Base-by-base conservation (phyloP, 2,797 vertebrate genomes). In the Premnoplex brunnescens region DNA sequence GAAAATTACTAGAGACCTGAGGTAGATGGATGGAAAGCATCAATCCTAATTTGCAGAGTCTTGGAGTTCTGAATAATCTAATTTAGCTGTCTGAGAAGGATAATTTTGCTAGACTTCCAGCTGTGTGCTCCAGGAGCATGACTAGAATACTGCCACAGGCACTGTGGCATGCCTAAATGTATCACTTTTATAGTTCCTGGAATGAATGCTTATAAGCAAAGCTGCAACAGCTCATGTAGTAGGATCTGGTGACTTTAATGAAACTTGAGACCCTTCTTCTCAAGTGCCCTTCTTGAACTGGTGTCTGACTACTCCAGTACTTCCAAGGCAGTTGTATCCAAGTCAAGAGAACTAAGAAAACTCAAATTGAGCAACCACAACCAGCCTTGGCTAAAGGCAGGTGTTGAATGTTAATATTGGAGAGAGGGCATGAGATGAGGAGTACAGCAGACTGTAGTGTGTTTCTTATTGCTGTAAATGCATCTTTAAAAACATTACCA, bases 121-220 rank as follows among this genome's bases (percentile, higher is more conserved):
- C 7, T 71, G 44, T 60, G 37, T 71, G 63, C 41, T 95, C 37
- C 41, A 76, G 67, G 32, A 85, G 32, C 68, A 52, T 51, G 36
- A 63, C 51, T 79, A n/a, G 32, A 81, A 59, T 64, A 43, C 56
- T 79, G 39, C 32, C 43, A 6, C 23, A 41, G 78, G 59, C 82
- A 34, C 44, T 72, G 26, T 41, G 41, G 10, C 48, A 59, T 85
- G 49, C 49, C 24, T 72, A 58, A 86, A 83, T 52, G 27, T 27
- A 66, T 74, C 2, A 5, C 36, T n/a, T 71, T 13, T n/a, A 4
- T 26, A 39, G 58, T 81, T 94, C 21, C 60, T 74, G 49, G 54
- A 93, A 43, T 43, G 52, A 85, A 84, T 64, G 58, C 77, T 89
- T 59, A 86, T 82, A 92, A 91, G 73, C 41, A 71, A 83, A 85